Evolutionary conservation across 2,113 vertebrate genomes (phyloP), one percentile per base, ranked within the genome.

Genomic region (Burhinus oedicnemus): DNA sequence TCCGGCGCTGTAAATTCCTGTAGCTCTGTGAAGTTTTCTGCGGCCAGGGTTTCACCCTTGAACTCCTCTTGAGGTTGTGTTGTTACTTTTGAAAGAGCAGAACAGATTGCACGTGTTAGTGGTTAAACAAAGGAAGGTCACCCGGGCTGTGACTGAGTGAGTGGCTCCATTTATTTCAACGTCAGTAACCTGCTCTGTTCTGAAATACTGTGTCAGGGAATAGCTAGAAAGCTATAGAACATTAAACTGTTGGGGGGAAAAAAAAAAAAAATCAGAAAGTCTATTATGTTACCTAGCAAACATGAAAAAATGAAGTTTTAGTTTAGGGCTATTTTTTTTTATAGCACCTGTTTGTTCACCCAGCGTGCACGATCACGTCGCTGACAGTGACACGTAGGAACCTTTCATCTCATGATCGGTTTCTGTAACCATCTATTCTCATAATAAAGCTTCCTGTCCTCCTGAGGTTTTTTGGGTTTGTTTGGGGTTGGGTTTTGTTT

Each of bases 331-430:
- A 1, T 36, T 96, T 91, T 94, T 89, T 66, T 18, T 74, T 71
- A 6, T 36, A 40, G 12, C 30, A 17, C 18, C 36, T 30, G 7
- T 71, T 70, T 40, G 15, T 36, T 51, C 27, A 44, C 27, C 10
- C 3, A 2, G 16, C 11, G 6, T 17, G 30, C 26, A 12, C 1
- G 5, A 21, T 64, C 25, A 6, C 11, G 10, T 49, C 69, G 8
- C 49, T 52, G 62, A 7, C 36, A n/a, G 17, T 38, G 65, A 60
- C 49, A 54, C 0, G 0, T 14, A 15, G 29, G 8, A 42, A 44
- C 58, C 47, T 38, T 61, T 23, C 12, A 4, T 51, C 44, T 84
- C 58, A 3, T 1, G 1, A 13, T 47, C 1, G 2, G 8, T 38
- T 29, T 72, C 27, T 40, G 11, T 71, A 51, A 49, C 62, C 12